Percentiles rank a stretch among this genome's conserved stretches.
These are phyloP conservation scores for Cuniculus paca DNA, from an alignment of 2,797 vertebrate species.

Conservation along the genomic window DNA sequence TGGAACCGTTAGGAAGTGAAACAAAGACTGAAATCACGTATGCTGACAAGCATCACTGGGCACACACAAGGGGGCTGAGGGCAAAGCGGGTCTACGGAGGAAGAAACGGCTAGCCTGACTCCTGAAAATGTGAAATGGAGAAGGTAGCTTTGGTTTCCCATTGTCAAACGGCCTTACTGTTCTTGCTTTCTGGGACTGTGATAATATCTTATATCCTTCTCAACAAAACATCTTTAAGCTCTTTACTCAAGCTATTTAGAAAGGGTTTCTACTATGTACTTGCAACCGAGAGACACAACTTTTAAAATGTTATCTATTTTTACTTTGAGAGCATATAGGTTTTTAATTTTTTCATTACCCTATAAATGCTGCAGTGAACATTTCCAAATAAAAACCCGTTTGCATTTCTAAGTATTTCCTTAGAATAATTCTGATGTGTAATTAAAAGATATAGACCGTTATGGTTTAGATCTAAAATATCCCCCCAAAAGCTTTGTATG, in stretches of 20 bases:
- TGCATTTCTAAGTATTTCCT: constrained; percentile 55
- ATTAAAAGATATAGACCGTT: background rate
- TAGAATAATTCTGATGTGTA: constrained; percentile 4
- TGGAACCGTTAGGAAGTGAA: constrained; percentile 10
- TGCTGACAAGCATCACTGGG: background rate
- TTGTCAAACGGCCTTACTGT: background rate
- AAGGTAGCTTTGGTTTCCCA: background rate
- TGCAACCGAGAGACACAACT: background rate
- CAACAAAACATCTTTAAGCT: background rate
- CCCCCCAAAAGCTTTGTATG: background rate
- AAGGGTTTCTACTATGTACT: constrained; percentile 6
- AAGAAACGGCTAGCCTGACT: background rate
- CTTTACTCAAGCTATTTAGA: background rate
- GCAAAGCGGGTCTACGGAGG: background rate
- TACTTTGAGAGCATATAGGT: background rate
- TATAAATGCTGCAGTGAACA: constrained; percentile 11
- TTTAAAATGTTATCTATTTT: background rate
- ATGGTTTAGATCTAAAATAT: background rate
- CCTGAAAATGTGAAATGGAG: background rate
- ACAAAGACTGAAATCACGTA: background rate
- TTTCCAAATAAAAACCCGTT: constrained; percentile 46
- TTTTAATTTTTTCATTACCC: background rate
- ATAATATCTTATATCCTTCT: background rate
- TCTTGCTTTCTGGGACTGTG: background rate
- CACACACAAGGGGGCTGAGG: background rate